Conservation (phyloP, 2,888 invertebrate species). For the Eupelmus urozonus region DNA sequence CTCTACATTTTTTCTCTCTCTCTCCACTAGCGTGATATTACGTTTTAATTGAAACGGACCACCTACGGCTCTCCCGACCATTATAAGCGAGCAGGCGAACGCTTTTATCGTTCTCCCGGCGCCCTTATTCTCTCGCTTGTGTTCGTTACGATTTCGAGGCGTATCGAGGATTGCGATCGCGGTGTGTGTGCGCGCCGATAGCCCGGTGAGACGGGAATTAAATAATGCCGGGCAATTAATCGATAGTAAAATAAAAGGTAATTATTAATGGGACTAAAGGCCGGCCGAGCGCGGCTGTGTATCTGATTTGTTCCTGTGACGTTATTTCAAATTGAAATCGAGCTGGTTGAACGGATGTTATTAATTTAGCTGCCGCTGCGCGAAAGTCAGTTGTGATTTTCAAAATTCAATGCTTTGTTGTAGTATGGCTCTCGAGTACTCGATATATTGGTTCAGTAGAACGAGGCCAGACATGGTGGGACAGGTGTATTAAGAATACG, state of each 20-base stretch:
- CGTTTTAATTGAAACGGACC: slow-evolving; percentile 52
- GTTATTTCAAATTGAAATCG: neutral
- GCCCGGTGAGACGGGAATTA: neutral
- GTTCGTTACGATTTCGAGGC: neutral
- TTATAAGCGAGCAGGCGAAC: too few species aligned
- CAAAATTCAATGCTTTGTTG: too few species aligned
- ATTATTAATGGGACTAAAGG: neutral
- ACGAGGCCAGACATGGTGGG: too few species aligned
- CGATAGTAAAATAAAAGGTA: neutral
- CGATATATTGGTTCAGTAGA: too few species aligned
- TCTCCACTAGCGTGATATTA: slow-evolving; percentile 25
- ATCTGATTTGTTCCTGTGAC: neutral
- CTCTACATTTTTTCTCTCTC: neutral
- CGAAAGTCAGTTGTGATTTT: too few species aligned
- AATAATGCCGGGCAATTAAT: slow-evolving; percentile 26
- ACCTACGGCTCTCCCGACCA: slow-evolving; percentile 43
- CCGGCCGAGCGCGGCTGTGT: neutral
- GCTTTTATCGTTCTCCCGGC: neutral
- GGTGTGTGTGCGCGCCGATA: neutral
- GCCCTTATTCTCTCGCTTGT: neutral
- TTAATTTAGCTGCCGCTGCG: too few species aligned
- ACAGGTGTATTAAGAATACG: too few species aligned
- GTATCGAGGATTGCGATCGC: neutral
- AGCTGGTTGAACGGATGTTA: neutral
- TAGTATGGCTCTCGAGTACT: too few species aligned